Conservation (phyloP, 2,797 vertebrate genomes). For the Lagodon rhomboides region DNA sequence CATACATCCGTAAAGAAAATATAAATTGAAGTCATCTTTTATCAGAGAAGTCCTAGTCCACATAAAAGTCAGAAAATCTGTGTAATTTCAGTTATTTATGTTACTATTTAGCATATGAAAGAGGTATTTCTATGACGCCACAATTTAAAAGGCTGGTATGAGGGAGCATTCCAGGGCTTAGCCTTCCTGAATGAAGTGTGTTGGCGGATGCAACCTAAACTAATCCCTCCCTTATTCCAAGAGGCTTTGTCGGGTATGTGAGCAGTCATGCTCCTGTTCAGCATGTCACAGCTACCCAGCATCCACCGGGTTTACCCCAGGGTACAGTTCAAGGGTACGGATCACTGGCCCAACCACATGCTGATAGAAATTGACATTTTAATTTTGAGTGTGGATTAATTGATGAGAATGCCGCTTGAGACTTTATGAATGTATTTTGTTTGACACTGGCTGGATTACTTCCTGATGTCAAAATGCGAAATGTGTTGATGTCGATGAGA, state of each 20-base stretch:
- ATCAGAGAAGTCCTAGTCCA: neutral
- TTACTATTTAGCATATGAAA: constrained; percentile 47
- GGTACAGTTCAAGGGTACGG: constrained; percentile 61
- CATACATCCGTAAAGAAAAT: neutral
- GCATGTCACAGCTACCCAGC: constrained; percentile 56
- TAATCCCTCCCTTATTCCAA: constrained; percentile 80
- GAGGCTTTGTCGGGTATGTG: constrained; percentile 82
- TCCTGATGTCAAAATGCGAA: constrained; percentile 20
- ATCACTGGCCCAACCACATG: constrained; percentile 24
- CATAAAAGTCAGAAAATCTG: neutral
- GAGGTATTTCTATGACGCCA: constrained; percentile 44
- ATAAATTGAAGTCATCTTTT: neutral
- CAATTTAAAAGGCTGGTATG: constrained; percentile 55
- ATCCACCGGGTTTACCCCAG: constrained; percentile 58
- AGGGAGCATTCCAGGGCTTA: constrained; percentile 76
- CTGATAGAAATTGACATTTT: constrained; percentile 31
- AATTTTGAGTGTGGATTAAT: constrained; percentile 1
- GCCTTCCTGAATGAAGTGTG: constrained; percentile 75
- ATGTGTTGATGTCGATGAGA: constrained; percentile 1
- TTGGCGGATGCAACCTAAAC: constrained; percentile 63
- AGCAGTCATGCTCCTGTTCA: constrained; percentile 75
- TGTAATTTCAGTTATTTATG: constrained; percentile 33
- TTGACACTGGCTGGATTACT: constrained; percentile 6
- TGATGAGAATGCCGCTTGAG: neutral
- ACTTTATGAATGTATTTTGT: neutral